Conservation (phyloP, 1,140 invertebrate species). For the Euura saliciscinereae region DNA sequence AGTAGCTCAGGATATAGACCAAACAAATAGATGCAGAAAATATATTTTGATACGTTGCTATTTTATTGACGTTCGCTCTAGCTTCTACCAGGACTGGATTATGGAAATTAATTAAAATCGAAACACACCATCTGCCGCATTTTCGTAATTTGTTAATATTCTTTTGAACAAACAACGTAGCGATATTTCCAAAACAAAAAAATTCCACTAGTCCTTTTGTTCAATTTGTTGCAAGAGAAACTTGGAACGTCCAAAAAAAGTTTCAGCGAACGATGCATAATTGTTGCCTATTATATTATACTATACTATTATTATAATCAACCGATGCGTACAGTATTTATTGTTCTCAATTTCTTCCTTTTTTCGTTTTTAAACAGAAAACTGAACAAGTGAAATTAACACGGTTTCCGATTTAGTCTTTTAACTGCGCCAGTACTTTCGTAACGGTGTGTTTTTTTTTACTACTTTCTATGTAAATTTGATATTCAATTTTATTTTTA, state of each 20-base stretch:
- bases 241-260: constrained; percentile 15
- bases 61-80: constrained; percentile 45
- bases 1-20: constrained; percentile 50
- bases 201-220: too few relatives aligned
- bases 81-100: constrained; percentile 27
- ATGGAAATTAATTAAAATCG: too few relatives aligned
- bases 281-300: constrained; percentile 35
- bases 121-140: background rate
- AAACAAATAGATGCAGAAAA: constrained; percentile 47
- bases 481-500: background rate
- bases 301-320: constrained; percentile 16
- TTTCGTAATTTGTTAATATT: constrained; percentile 22
- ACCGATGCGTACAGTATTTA: constrained; percentile 19
- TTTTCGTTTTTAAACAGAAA: background rate
- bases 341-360: background rate
- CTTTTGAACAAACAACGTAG: constrained; percentile 13
- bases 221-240: too few relatives aligned
- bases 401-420: background rate
- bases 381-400: background rate
- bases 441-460: too few relatives aligned
- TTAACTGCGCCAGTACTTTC: background rate
- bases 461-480: too few relatives aligned
- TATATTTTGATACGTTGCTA: constrained; percentile 60
- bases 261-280: constrained; percentile 28
- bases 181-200: too few relatives aligned